Conservation (phyloP, 2,888 invertebrate species). For the Listrodromus nycthemerus region DNA sequence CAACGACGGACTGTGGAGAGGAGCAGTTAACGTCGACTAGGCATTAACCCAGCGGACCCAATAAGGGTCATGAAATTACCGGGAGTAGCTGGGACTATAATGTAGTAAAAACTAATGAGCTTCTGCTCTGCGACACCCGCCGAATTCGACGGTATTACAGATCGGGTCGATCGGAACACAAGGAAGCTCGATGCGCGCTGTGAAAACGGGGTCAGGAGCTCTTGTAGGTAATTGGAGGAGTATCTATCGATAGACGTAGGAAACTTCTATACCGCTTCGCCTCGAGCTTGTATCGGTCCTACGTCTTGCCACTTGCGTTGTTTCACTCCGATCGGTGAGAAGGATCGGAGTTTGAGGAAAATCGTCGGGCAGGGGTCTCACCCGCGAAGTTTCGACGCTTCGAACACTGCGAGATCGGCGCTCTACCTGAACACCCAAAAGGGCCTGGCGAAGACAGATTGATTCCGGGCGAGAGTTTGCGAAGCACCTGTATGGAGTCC, state of each 20-base stretch:
- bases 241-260: constrained; percentile 43
- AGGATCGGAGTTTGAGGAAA: background rate
- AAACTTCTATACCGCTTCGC: background rate
- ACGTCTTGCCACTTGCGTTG: constrained; percentile 1
- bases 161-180: constrained; percentile 42
- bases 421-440: background rate
- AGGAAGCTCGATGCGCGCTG: background rate
- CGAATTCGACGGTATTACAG: constrained; percentile 52
- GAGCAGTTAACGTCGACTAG: constrained; percentile 6
- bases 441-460: background rate
- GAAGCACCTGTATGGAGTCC: background rate
- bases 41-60: constrained; percentile 32
- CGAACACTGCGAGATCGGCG: background rate
- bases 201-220: constrained; percentile 54
- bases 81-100: constrained; percentile 38
- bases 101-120: constrained; percentile 51
- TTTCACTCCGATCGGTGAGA: background rate
- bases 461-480: background rate
- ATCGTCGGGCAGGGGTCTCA: background rate
- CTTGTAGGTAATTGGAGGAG: constrained; percentile 65
- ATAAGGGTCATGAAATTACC: constrained; percentile 18
- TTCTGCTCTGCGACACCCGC: constrained; percentile 22
- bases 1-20: constrained; percentile 11
- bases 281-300: background rate
- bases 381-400: background rate